Percentiles rank a stretch among this genome's conserved stretches.
Conservation (phyloP, 2,888 invertebrate genomes). For the Crossocerus cetratus region DNA sequence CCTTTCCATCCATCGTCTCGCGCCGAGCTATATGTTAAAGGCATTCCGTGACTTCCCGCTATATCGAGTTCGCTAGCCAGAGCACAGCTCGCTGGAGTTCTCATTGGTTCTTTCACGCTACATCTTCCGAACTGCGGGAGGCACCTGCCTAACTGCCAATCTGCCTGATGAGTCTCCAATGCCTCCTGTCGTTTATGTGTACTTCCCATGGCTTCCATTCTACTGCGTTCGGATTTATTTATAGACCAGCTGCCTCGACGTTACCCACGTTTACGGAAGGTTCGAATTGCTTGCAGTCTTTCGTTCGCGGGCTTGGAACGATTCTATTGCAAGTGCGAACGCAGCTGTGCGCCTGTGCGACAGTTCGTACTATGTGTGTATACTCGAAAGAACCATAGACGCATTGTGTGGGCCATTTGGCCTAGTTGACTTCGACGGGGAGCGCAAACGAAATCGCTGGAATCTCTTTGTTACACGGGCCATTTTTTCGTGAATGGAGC, state of each 20-base stretch:
- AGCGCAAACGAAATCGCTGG: constrained; percentile 23
- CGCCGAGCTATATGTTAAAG: constrained; percentile 10
- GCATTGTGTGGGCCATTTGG: neutral
- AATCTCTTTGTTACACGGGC: constrained; percentile 22
- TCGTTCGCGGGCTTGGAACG: too few relatives aligned
- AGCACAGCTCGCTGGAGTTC: too few relatives aligned
- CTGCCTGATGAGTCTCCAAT: too few relatives aligned
- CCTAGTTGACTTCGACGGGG: constrained; percentile 13
- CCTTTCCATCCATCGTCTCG: constrained; percentile 23
- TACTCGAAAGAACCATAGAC: neutral
- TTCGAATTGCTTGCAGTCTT: too few relatives aligned
- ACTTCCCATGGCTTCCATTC: neutral
- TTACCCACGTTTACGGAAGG: too few relatives aligned
- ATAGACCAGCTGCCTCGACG: neutral
- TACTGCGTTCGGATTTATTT: neutral
- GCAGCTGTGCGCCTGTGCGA: too few relatives aligned
- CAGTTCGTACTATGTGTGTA: too few relatives aligned
- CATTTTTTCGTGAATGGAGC: constrained; percentile 42
- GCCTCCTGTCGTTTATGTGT: too few relatives aligned
- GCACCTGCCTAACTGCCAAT: neutral
- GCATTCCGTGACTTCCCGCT: constrained; percentile 32
- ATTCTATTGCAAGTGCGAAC: too few relatives aligned
- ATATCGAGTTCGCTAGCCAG: constrained; percentile 10
- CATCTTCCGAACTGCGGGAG: too few relatives aligned
- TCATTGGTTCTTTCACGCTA: too few relatives aligned